Evolutionary conservation across 1,140 invertebrate genomes (phyloP).

Genomic region (Rhagoletis zephyria): DNA sequence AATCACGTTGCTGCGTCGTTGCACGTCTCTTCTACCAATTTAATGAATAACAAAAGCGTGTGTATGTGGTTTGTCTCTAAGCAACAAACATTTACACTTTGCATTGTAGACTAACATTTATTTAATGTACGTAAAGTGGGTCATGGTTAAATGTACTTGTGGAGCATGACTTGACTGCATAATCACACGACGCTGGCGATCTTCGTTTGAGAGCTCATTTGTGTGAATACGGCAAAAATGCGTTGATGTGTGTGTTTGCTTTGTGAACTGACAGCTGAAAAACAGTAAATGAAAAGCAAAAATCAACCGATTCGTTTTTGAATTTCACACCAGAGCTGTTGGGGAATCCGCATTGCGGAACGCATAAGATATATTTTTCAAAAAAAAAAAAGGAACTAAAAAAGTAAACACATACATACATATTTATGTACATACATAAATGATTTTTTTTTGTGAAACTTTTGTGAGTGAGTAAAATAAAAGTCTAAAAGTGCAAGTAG

Average conservation of each 20-base stretch:
- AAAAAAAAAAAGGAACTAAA: no score
- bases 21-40: not conserved
- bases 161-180: conserved; percentile 54
- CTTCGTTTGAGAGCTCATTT: conserved; percentile 45
- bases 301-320: not conserved
- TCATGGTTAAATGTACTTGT: conserved; percentile 71
- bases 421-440: no score
- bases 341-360: not conserved
- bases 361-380: conserved; percentile 6
- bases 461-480: no score
- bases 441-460: no score
- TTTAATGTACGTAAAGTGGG: conserved; percentile 58
- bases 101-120: conserved; percentile 3
- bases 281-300: conserved; percentile 10
- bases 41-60: not conserved
- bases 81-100: conserved; percentile 8
- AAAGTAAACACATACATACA: no score
- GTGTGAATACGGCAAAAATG: not conserved
- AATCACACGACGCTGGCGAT: conserved; percentile 12
- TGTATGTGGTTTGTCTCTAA: not conserved
- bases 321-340: not conserved
- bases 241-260: not conserved
- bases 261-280: not conserved
- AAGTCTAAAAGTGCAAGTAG: no score
- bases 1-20: conserved; percentile 1